Base-by-base conservation (phyloP, 2,797 vertebrate genomes). In the Sebastes oblongus region DNA sequence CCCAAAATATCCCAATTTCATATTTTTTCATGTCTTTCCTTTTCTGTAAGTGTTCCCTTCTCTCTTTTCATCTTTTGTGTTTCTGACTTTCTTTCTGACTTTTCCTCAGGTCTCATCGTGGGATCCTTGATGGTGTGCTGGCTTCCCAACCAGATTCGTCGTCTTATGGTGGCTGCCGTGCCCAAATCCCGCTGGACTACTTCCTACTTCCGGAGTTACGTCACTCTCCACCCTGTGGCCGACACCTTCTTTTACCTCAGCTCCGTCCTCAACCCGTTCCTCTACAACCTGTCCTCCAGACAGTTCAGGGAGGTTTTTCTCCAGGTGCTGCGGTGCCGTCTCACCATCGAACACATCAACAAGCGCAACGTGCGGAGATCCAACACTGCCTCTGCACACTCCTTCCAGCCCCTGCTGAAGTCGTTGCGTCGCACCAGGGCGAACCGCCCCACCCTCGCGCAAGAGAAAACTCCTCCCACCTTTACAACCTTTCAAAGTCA, bases 241-340 rank as follows among this genome's bases (percentile, higher is more conserved):
- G 93, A 98, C 86, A 95, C 92, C 77, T 99, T 98, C 95, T 99
- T 99, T 95, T 99, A 98, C 93, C 95, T 99, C 39, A 99, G 98
- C 94, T 99, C 98, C 0, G 97, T 98, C 77, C 80, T 99, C 88
- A 99, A 99, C 93, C 98, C 98, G 0, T 95, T 99, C 54, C 96
- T 99, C 12, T 99, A 99, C 94, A 99, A 97, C 82, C 87, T 99
- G 66, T 99, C 98, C 4, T 99, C 98, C 0, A 94, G 61, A 50
- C 97, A 98, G 92, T 99, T 99, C 95, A 95, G 98, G 59, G 78
- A 91, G 0, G 98, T 97, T 2, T 99, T 99, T 36, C n/a, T 94
- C 61, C 97, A 99, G 93, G 96, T 97, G 18, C 91, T 99, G 30
- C 83, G 95, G 66, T 99, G 98, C 86, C 96, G 3, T 54, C 93